phyloP scores from a whole-genome alignment of 2,113 vertebrate species.

The Eulacestoma nigropectus region DNA sequence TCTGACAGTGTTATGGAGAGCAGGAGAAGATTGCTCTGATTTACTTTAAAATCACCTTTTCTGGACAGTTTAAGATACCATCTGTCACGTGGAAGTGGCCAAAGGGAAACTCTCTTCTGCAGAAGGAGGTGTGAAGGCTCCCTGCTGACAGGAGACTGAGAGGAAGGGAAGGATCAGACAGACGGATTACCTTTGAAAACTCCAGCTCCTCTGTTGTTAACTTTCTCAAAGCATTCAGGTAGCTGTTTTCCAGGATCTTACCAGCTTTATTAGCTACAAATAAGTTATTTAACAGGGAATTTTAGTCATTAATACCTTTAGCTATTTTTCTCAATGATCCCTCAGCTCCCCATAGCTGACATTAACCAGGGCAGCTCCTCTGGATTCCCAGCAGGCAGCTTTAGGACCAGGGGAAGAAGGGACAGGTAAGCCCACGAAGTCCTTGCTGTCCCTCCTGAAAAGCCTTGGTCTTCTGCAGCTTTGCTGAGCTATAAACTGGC shows the following conservation, averaged over 20 bases:
- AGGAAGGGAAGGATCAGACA: rapidly evolving
- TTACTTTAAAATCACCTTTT: not conserved
- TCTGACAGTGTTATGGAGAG: not conserved
- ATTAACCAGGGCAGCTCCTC: not conserved
- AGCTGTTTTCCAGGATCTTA: not conserved
- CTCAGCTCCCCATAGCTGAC: not conserved
- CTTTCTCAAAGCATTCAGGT: not conserved
- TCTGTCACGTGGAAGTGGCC: not conserved
- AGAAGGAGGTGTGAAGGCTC: not conserved
- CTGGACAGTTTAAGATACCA: not conserved
- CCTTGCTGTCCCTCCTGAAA: not conserved
- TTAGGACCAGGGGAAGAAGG: not conserved
- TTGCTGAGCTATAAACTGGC: not conserved
- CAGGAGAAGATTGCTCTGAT: not conserved
- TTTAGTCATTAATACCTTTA: not conserved
- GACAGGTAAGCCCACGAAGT: not conserved
- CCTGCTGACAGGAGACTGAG: not conserved
- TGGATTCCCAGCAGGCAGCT: not conserved
- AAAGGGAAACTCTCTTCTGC: not conserved
- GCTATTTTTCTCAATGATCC: not conserved
- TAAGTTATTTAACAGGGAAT: not conserved
- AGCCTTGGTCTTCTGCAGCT: not conserved
- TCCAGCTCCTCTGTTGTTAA: not conserved
- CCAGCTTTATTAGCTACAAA: not conserved
- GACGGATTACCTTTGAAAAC: not conserved